Base-by-base conservation (phyloP, 2,797 vertebrate species). In the Micromesistius poutassou region DNA sequence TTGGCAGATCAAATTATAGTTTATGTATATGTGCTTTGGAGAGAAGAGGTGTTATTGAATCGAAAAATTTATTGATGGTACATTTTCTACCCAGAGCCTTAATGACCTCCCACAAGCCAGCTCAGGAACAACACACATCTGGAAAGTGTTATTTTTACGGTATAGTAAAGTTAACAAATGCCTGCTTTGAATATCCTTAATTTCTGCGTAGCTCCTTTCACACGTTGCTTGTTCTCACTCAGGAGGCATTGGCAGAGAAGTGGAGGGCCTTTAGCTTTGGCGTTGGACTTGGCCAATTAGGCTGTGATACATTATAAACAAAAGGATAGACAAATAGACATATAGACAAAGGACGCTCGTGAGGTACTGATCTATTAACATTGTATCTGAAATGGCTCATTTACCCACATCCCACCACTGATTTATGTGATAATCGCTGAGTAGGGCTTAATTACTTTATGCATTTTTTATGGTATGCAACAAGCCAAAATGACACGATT, bases 381-480 rank as follows among this genome's bases (percentile, higher is more conserved):
- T 74, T 55, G 74, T 50, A 75, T 72, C 78, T 78, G 74, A 75
- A 76, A 74, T 42, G 66, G 75, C 31, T 76, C 42, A 74, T 78
- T 76, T 74, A 75, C 76, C 78, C 82, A 81, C 78, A 78, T 82
- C 78, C 72, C 74, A 30, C 75, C 73, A 74, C 35, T 85, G 82
- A 85, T 86, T 82, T 78, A 85, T 85, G 83, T 78, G 77, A 79
- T 86, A 84, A 86, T 89, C 82, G 80, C 79, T 80, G 79, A 85
- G 78, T 77, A 74, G 62, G 74, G 66, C 80, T 83, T 89, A 88
- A 87, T 89, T 88, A 86, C 83, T 82, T 71, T 80, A 80, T 88
- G 36, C 87, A 89, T 89, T 85, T 86, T 88, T 89, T 71, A 89
- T 88, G 76, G 71, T 81, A 79, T 74, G 71, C 76, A 81, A 81